Evolutionary conservation across 2,888 invertebrate species (phyloP), one percentile per base, ranked within the genome.

Genomic region (Hemicrepidius hirtus): DNA sequence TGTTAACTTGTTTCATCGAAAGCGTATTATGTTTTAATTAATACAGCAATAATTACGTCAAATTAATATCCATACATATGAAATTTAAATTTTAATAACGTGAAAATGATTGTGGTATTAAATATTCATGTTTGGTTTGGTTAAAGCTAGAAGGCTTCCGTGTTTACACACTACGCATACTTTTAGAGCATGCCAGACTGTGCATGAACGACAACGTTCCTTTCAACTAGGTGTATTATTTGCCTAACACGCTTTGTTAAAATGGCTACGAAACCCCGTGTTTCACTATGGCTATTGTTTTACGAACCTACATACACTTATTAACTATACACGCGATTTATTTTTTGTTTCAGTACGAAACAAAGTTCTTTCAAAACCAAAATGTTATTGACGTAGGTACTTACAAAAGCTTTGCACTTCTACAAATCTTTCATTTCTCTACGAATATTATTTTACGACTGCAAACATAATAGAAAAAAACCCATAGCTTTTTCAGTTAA

Each of bases 261-360:
- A 53, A 53, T 53, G 53, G 53, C 28, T 18, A 46, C 20, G 16
- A 18, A 16, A 18, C 46, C 46, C 32, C 53, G 13, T 24, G 53
- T 28, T 53, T 53, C 53, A 53, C 16, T 28, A 28, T 13, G 24
- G 53, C 53, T 24, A 40, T 59, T 59, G 59, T 59, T 59, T 59
- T 20, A 18, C n/a, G 37, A 32, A 37, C 59, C 59, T 21, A 59
- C 16, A 37, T 21, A 59, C 40, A 44, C 21, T 62, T 44, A 62
- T 62, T 62, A 62, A 44, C 24, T 32, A 53, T 16, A 53, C 53
- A 53, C 53, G 53, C 53, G 53, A 53, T 24, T 53, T 53, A 53
- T 53, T 53, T 53, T 53, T 53, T 53, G 53, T 53, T 53, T 3
- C n/a, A 24, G 13, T 53, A 32, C 32, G 53, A 53, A 53, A 53